Evolutionary conservation across 2,113 vertebrate genomes (phyloP).

Genomic region (Nyctibius bracteatus): DNA sequence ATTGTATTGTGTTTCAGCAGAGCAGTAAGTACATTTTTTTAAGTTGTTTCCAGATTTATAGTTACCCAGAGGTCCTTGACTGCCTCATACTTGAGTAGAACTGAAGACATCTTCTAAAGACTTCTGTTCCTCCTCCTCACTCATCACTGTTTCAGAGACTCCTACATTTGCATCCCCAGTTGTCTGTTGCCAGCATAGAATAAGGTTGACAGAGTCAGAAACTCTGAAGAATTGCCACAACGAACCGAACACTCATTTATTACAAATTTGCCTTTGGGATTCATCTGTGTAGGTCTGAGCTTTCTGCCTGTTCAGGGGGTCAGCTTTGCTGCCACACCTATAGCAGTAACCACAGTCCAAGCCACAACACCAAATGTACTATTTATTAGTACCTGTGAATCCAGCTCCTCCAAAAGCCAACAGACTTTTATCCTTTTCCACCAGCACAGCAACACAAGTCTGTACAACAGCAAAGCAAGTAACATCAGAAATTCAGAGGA

Average conservation of each 20-base stretch:
- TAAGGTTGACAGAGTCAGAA: background rate
- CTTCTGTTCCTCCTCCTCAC: background rate
- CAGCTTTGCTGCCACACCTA: background rate
- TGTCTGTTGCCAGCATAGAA: background rate
- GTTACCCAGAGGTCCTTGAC: background rate
- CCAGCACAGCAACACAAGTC: background rate
- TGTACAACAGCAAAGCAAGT: background rate
- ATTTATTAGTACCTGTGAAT: background rate
- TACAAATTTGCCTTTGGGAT: background rate
- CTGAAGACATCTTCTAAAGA: background rate
- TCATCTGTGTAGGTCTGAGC: background rate
- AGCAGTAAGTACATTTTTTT: background rate
- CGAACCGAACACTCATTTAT: background rate
- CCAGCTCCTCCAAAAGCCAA: background rate
- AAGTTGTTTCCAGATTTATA: background rate
- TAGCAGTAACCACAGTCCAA: background rate
- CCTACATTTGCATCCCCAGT: background rate
- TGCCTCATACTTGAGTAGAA: background rate
- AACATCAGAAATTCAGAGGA: background rate
- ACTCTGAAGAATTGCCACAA: background rate
- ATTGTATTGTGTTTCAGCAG: background rate
- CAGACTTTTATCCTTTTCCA: background rate
- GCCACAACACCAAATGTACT: background rate
- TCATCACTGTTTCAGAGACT: background rate
- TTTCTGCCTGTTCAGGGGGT: background rate